phyloP scores from a whole-genome alignment of 2,888 invertebrate species.

The Drosophila neoperkinsi region DNA sequence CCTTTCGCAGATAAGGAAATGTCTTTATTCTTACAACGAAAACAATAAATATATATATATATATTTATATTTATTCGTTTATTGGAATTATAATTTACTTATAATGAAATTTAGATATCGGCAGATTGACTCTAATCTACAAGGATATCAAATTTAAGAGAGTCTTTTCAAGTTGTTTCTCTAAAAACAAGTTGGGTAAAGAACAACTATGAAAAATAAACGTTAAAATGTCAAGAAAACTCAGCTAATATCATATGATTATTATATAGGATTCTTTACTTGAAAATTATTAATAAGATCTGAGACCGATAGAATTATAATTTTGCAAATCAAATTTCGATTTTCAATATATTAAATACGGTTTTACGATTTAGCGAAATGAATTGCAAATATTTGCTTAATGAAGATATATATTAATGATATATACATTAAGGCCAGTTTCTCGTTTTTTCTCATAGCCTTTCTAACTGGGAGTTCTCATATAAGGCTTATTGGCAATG shows the following conservation, averaged over 20 bases:
- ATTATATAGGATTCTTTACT: neutral
- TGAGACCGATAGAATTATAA: too few relatives aligned
- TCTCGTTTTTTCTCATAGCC: rapidly evolving
- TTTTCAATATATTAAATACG: neutral
- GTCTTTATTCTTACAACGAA: neutral
- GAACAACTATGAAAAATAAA: neutral
- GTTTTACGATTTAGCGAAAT: neutral
- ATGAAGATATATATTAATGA: neutral
- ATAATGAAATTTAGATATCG: too few relatives aligned
- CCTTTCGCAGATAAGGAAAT: neutral
- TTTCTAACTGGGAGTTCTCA: neutral
- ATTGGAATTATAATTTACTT: too few relatives aligned
- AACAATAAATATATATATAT: neutral
- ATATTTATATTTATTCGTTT: too few relatives aligned
- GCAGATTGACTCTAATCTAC: neutral
- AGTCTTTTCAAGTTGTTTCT: neutral
- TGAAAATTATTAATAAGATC: too few relatives aligned
- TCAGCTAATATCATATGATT: too few relatives aligned
- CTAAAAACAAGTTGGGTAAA: neutral
- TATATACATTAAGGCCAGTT: rapidly evolving
- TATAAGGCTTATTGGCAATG: too few relatives aligned
- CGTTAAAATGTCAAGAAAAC: neutral
- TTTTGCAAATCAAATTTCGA: neutral
- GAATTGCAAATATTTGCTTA: rapidly evolving
- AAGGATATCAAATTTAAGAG: too few relatives aligned